A percentile compares a stretch with the other conserved stretches of the same genome.
These are phyloP conservation scores for Epirrhoe tristata DNA, from an alignment of 2,888 invertebrate genomes.

Conservation along the genomic window DNA sequence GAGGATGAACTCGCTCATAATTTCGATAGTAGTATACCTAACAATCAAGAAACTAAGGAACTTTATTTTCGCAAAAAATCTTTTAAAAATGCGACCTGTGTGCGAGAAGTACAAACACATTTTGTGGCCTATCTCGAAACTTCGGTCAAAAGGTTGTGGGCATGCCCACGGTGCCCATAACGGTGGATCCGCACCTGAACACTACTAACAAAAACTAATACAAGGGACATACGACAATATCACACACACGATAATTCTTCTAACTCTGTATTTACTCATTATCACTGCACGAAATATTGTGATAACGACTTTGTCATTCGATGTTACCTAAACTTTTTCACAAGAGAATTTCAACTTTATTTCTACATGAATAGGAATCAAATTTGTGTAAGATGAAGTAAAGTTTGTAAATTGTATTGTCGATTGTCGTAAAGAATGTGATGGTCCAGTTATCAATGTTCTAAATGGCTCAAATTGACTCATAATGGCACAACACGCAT, in stretches of 20 bases:
- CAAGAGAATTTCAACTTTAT: conserved; percentile 22
- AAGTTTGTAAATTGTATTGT: conserved; percentile 10
- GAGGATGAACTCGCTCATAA: too few species aligned
- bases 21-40: too few species aligned
- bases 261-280: conserved; percentile 53
- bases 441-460: conserved; percentile 59
- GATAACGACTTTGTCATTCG: conserved; percentile 54
- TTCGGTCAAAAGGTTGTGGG: too few species aligned
- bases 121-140: too few species aligned
- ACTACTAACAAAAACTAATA: conserved; percentile 47
- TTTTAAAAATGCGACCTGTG: too few species aligned
- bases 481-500: conserved; percentile 46
- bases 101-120: too few species aligned
- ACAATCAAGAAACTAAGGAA: too few species aligned
- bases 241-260: conserved; percentile 48
- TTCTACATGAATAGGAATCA: background rate
- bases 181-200: too few species aligned
- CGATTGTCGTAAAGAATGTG: conserved; percentile 65
- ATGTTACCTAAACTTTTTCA: conserved; percentile 35
- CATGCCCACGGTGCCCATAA: too few species aligned
- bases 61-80: too few species aligned
- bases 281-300: conserved; percentile 58
- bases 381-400: conserved; percentile 1
- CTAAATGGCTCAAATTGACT: conserved; percentile 49
- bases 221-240: conserved; percentile 66